Evolutionary conservation across 2,113 vertebrate genomes (phyloP).

Genomic region (Loxodonta africana): DNA sequence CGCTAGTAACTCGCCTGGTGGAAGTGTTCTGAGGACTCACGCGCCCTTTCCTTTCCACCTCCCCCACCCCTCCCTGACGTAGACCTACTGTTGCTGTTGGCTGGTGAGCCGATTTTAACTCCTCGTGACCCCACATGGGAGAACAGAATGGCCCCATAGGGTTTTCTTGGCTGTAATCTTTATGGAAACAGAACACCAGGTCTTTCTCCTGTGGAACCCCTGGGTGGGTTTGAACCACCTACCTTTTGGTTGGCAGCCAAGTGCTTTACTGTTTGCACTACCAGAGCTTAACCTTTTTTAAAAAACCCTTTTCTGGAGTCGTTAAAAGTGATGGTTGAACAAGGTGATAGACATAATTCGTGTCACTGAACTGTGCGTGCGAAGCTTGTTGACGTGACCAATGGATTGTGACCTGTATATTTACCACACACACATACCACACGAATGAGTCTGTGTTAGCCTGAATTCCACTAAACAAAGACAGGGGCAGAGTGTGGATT

Average conservation of each 20-base stretch:
- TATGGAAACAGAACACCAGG: too few relatives aligned
- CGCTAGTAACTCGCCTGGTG: accelerated
- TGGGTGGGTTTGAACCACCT: background rate
- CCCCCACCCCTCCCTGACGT: background rate
- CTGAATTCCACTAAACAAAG: background rate
- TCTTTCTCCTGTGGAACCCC: background rate
- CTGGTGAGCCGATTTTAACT: too few relatives aligned
- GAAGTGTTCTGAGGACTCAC: background rate
- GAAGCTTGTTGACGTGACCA: background rate
- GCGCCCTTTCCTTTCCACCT: accelerated
- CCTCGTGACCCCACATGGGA: too few relatives aligned
- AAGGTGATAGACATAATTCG: background rate
- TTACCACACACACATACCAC: background rate
- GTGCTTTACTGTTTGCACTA: background rate
- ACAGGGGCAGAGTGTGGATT: background rate
- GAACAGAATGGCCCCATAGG: too few relatives aligned
- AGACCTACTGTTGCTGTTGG: background rate
- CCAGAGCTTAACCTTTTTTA: background rate
- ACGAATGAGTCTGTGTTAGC: background rate
- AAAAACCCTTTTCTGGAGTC: background rate
- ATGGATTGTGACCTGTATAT: background rate
- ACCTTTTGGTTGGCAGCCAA: background rate
- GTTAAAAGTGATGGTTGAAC: background rate
- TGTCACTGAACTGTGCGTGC: background rate
- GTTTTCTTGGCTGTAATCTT: too few relatives aligned